Evolutionary conservation across 1,140 invertebrate genomes (phyloP).

Genomic region (Drosophila leontia): DNA sequence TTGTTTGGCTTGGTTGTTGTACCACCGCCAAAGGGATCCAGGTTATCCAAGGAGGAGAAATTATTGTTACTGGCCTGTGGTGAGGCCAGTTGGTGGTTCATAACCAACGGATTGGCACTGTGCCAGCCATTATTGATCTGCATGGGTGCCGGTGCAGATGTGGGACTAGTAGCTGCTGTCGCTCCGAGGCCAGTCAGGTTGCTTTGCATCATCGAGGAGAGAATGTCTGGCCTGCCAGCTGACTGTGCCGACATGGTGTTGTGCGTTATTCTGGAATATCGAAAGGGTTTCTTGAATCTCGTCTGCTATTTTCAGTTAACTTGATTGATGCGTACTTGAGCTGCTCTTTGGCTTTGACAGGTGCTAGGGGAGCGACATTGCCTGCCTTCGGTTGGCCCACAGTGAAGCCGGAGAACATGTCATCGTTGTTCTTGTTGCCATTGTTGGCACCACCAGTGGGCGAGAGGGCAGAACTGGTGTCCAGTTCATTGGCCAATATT

Average conservation of each 20-base stretch:
- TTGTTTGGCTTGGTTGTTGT: conserved; percentile 48
- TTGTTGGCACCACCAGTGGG: conserved; percentile 29
- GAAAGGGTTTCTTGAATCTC: conserved; percentile 44
- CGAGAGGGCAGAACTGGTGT: conserved; percentile 56
- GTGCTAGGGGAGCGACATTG: conserved; percentile 26
- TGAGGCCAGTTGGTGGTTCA: conserved; percentile 77
- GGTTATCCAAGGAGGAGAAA: conserved; percentile 72
- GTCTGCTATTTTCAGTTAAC: neutral
- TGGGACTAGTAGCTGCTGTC: conserved; percentile 5
- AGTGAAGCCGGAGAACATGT: conserved; percentile 81
- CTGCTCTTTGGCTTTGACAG: conserved; percentile 56
- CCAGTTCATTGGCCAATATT: conserved; percentile 75
- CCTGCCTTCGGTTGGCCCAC: conserved; percentile 47
- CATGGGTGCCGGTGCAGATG: conserved; percentile 23
- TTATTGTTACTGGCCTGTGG: conserved; percentile 74
- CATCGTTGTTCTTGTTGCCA: conserved; percentile 69
- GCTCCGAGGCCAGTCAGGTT: conserved; percentile 57
- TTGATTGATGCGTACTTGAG: conserved; percentile 57
- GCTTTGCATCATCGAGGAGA: conserved; percentile 75
- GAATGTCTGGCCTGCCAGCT: conserved; percentile 67
- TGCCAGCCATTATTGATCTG: conserved; percentile 65
- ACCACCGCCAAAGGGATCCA: conserved; percentile 68
- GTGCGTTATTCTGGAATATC: conserved; percentile 74
- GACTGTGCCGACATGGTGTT: conserved; percentile 34
- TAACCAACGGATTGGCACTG: conserved; percentile 77